These are phyloP conservation scores for Cryptocephalus moraei DNA, from an alignment of 2,888 invertebrate genomes.

Conservation along the genomic window DNA sequence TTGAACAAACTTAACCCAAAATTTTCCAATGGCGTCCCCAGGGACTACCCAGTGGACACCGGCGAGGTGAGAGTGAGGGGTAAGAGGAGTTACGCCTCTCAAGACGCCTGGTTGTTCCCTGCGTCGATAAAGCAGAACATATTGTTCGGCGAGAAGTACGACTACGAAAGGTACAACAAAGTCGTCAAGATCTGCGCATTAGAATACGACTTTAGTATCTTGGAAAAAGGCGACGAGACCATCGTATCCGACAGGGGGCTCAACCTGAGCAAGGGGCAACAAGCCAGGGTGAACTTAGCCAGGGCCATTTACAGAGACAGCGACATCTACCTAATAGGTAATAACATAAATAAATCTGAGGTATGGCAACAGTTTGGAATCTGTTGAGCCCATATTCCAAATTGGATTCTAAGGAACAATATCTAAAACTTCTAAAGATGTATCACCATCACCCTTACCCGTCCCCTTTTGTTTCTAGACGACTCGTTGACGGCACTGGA, in stretches of 20 bases:
- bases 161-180: constrained; percentile 44
- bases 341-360: too few species aligned
- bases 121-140: constrained; percentile 65
- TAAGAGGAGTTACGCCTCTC: constrained; percentile 45
- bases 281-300: constrained; percentile 67
- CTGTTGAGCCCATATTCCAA: too few species aligned
- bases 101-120: constrained; percentile 52
- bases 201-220: constrained; percentile 43
- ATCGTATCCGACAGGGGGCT: constrained; percentile 72
- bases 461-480: constrained; percentile 34
- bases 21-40: constrained; percentile 4
- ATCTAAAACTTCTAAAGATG: too few species aligned
- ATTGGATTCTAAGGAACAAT: too few species aligned
- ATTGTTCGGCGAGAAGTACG: constrained; percentile 56
- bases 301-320: constrained; percentile 65
- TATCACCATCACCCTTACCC: too few species aligned
- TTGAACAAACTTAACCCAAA: too few species aligned
- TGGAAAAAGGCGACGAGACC: constrained; percentile 58
- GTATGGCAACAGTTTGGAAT: too few species aligned
- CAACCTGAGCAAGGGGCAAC: constrained; percentile 75
- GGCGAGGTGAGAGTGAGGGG: constrained; percentile 41
- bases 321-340: constrained; percentile 57
- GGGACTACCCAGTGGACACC: constrained; percentile 35
- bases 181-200: constrained; percentile 50
- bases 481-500: constrained; percentile 76